Evolutionary conservation across 1,140 invertebrate genomes (phyloP), one percentile per base, ranked within the genome.

Genomic region (Sarcophaga bullata): DNA sequence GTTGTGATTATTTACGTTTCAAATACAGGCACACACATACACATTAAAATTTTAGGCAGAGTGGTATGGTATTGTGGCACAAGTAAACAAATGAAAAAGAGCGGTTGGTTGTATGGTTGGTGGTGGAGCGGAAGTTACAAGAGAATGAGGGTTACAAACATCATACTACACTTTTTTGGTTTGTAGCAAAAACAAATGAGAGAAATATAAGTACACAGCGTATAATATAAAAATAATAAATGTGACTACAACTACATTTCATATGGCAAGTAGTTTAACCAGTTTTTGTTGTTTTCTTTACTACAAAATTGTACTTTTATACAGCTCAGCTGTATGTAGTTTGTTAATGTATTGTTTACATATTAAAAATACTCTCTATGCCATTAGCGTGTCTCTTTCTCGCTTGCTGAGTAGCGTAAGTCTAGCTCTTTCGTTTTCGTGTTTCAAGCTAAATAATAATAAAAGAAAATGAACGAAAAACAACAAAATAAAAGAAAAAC

Each of bases 221-320:
- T 37, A 37, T 37, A 37, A 37, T 37, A 37, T 4, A 37, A 19
- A 68, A 68, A 52, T 52, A 52, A 52, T 10, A 10, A 52, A 52
- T 52, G 13, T 25, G 6, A 19, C 62, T 68, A 19, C 17, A 68
- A n/a, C 62, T 68, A 68, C 62, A 68, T 19, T 9, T 37, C 62
- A 19, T 68, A n/a, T 68, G 62, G 62, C 62, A 68, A 68, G 62
- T 68, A 68, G 62, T 68, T 68, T 68, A 25, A 19, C 62, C 9
- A 19, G 62, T 68, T 68, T 68, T 68, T 68, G 19, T 58, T 19
- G 62, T 68, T 68, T 68, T 68, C n/a, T 68, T 68, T 19, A 68
- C 62, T 68, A 68, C 62, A 68, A 68, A 19, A 68, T 19, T 68
- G 19, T 19, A 68, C 8, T 19, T 8, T 9, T 58, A 58, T 58